These are phyloP conservation scores for Drosophila ogumai DNA, from an alignment of 1,140 invertebrate species.

Conservation along the genomic window DNA sequence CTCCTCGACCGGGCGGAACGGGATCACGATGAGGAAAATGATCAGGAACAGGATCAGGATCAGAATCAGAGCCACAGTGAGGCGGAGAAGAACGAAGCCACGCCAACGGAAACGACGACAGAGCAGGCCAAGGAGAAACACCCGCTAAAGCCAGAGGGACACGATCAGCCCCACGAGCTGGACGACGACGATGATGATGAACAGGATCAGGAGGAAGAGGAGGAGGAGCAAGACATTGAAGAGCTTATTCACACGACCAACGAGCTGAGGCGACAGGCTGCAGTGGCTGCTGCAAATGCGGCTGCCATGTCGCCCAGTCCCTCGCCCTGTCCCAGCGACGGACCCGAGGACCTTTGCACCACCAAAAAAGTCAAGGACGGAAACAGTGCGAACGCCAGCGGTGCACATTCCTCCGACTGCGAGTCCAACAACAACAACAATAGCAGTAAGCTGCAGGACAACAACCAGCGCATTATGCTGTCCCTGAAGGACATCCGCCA, in stretches of 20 bases:
- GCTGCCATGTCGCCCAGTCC: slow-evolving; percentile 67
- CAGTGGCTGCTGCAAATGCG: slow-evolving; percentile 65
- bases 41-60: slow-evolving; percentile 16
- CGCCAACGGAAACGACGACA: slow-evolving; percentile 15
- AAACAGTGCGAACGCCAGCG: slow-evolving; percentile 11
- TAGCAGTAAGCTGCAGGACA: slow-evolving; percentile 80
- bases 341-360: slow-evolving; percentile 86
- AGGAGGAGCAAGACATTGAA: slow-evolving; percentile 80
- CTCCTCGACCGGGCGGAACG: slow-evolving; percentile 59
- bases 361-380: slow-evolving; percentile 82
- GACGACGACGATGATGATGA: slow-evolving; percentile 48
- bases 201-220: slow-evolving; percentile 64
- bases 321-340: slow-evolving; percentile 68
- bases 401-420: slow-evolving; percentile 46
- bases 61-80: slow-evolving; percentile 19
- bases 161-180: slow-evolving; percentile 20
- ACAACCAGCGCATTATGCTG: slow-evolving; percentile 83
- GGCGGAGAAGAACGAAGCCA: slow-evolving; percentile 19
- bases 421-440: slow-evolving; percentile 76
- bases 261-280: slow-evolving; percentile 73
- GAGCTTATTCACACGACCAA: slow-evolving; percentile 81
- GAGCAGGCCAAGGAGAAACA: slow-evolving; percentile 18
- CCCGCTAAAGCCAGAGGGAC: slow-evolving; percentile 5
- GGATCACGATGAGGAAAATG: slow-evolving; percentile 32
- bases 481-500: slow-evolving; percentile 83